These are phyloP conservation scores for Andrena bicolor DNA, from an alignment of 2,888 invertebrate genomes.

Conservation along the genomic window DNA sequence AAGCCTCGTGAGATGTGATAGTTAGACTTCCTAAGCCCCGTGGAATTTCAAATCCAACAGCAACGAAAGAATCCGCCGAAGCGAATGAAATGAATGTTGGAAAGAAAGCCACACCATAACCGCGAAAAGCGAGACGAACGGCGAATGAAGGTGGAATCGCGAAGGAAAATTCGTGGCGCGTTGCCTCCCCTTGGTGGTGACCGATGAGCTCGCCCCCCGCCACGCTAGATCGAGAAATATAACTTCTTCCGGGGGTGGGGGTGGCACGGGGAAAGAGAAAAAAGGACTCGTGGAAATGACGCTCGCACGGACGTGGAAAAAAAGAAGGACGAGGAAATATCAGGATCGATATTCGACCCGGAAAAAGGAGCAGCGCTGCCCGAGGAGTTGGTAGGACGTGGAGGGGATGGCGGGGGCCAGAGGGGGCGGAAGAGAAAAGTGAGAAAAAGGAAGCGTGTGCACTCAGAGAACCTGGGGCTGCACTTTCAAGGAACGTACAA, in stretches of 20 bases:
- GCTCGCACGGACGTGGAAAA: constrained; percentile 70
- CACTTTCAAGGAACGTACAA: constrained; percentile 76
- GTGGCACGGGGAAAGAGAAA: constrained; percentile 31
- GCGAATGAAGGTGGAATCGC: constrained; percentile 43
- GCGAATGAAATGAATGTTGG: neutral
- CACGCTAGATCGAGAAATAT: constrained; percentile 70
- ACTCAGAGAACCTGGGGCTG: constrained; percentile 68
- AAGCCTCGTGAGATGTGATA: too few relatives aligned
- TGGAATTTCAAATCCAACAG: too few relatives aligned
- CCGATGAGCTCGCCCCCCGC: constrained; percentile 50
- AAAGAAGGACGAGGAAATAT: constrained; percentile 74
- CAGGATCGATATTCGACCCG: constrained; percentile 78
- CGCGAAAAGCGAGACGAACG: constrained; percentile 27
- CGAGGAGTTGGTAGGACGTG: constrained; percentile 26
- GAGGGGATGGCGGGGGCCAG: constrained; percentile 11
- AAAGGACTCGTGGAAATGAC: constrained; percentile 72
- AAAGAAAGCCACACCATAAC: too few relatives aligned
- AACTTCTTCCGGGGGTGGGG: constrained; percentile 62
- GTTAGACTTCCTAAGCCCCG: too few relatives aligned
- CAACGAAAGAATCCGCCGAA: too few relatives aligned
- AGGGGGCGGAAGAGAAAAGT: constrained; percentile 66
- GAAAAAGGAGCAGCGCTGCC: constrained; percentile 74
- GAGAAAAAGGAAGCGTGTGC: constrained; percentile 73
- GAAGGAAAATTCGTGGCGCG: constrained; percentile 52
- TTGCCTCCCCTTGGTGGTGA: constrained; percentile 11